These are phyloP conservation scores for Hexactinellida sp. DNA, from an alignment of 37 sponge, comb jelly and placozoan genomes.

Conservation along the genomic window DNA sequence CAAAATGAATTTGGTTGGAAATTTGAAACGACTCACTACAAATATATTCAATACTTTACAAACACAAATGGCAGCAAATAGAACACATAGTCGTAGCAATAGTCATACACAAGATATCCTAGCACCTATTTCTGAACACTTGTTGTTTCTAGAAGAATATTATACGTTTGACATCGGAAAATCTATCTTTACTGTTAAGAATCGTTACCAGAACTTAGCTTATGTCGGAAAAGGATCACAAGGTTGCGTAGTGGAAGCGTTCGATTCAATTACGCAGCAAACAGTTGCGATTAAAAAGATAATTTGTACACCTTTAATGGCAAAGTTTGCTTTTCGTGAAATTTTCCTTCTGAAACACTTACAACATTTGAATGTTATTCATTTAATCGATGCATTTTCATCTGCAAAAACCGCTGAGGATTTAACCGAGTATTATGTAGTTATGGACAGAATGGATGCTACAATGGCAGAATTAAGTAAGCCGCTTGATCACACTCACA, in stretches of 20 bases:
- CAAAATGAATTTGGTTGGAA: not conserved
- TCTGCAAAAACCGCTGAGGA: not conserved
- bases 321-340: not conserved
- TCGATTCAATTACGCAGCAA: not conserved
- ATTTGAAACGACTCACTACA: not conserved
- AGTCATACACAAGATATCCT: not conserved
- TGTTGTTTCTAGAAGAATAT: not conserved
- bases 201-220: not conserved
- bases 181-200: not conserved
- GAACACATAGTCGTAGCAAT: not conserved
- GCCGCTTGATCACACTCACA: not conserved
- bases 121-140: not conserved
- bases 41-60: not conserved
- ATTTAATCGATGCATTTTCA: not conserved
- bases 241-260: not conserved
- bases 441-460: not conserved
- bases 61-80: not conserved
- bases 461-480: conserved; percentile 4
- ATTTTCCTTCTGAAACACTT: not conserved
- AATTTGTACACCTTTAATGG: not conserved
- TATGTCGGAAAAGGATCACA: not conserved
- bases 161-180: not conserved
- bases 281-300: not conserved
- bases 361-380: not conserved
- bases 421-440: not conserved